Evolutionary conservation across 1,140 invertebrate species (phyloP), one percentile per base, ranked within the genome.

Genomic region (Drosophila nannoptera): DNA sequence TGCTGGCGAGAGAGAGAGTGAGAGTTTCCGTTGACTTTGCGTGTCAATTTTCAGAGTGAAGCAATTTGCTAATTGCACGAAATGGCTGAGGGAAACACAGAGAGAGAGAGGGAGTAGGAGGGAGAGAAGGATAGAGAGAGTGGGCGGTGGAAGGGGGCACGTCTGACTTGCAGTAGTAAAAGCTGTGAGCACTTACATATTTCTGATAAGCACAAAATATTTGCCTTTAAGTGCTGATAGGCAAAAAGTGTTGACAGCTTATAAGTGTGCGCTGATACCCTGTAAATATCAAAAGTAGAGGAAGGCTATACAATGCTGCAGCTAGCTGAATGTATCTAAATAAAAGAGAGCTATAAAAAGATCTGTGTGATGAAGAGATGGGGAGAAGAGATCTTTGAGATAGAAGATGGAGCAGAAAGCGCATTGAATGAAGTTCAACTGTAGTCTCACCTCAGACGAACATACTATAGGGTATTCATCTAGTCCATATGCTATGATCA

Each of bases 61-160:
- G 62, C 60, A 63, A 63, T 45, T 70, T 67, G 38, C 35, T 54
- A 70, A 67, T 73, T 66, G 60, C 42, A 63, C 56, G 35, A 67
- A 67, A 55, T 52, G 35, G n/a, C 7, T 9, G 35, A 72, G 16
- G 29, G 42, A 14, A 11, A 46, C 32, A 16, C 9, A 7, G n/a
- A 52, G 49, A 35, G n/a, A 8, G 31, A 12, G 14, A 33, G 42
- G 5, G 32, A n/a, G n/a, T n/a, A n/a, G n/a, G 2, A 63, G 29
- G 4, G 5, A n/a, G 43, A 50, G 7, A 12, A 32, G 2, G 46
- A 4, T 16, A 33, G 31, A 14, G 14, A 29, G 31, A 29, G 55
- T 5, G 29, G 8, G 4, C 31, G 50, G 33, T 1, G 22, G 22
- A 3, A 22, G 22, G 22, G 22, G 22, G 22, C 22, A 2, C 1